Percentiles rank a stretch among this genome's conserved stretches.
Conservation (phyloP, 2,888 invertebrate genomes). For the Drosophila hamatofila region DNA sequence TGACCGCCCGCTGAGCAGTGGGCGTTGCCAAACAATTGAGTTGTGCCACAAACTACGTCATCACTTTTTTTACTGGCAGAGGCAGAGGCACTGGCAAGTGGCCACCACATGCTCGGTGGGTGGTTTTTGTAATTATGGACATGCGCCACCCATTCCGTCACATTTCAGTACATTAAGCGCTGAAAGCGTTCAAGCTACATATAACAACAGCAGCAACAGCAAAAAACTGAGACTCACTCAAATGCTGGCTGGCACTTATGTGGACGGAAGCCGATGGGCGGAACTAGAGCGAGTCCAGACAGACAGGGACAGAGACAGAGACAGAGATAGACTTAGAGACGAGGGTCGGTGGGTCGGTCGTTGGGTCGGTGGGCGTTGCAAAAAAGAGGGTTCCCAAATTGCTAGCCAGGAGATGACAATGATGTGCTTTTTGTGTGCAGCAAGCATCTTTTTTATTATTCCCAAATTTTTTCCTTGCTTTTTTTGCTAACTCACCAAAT, state of each 20-base stretch:
- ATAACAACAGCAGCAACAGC: slow-evolving; percentile 35
- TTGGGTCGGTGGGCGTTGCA: slow-evolving; percentile 63
- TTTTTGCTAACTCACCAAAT: slow-evolving; percentile 74
- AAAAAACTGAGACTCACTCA: slow-evolving; percentile 55
- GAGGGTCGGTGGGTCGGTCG: slow-evolving; percentile 34
- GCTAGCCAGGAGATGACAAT: slow-evolving; percentile 64
- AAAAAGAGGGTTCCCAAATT: slow-evolving; percentile 52
- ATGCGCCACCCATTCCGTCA: slow-evolving; percentile 66
- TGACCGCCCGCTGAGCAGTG: slow-evolving; percentile 66
- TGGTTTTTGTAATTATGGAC: slow-evolving; percentile 80
- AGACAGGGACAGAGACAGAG: slow-evolving; percentile 42
- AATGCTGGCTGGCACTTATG: slow-evolving; percentile 64
- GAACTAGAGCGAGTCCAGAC: slow-evolving; percentile 80
- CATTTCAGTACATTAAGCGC: slow-evolving; percentile 54
- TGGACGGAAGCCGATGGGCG: slow-evolving; percentile 77
- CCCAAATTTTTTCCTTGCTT: slow-evolving; percentile 28
- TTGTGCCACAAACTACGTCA: slow-evolving; percentile 76
- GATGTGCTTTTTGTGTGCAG: slow-evolving; percentile 72
- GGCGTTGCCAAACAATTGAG: slow-evolving; percentile 78
- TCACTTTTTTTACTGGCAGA: slow-evolving; percentile 66
- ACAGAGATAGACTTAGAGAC: slow-evolving; percentile 55
- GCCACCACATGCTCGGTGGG: slow-evolving; percentile 51
- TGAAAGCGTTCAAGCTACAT: slow-evolving; percentile 45
- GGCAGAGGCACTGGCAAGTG: slow-evolving; percentile 30
- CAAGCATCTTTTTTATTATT: slow-evolving; percentile 66